These are phyloP conservation scores for Anarrhichthys ocellatus DNA, from an alignment of 2,113 vertebrate genomes.

Conservation along the genomic window DNA sequence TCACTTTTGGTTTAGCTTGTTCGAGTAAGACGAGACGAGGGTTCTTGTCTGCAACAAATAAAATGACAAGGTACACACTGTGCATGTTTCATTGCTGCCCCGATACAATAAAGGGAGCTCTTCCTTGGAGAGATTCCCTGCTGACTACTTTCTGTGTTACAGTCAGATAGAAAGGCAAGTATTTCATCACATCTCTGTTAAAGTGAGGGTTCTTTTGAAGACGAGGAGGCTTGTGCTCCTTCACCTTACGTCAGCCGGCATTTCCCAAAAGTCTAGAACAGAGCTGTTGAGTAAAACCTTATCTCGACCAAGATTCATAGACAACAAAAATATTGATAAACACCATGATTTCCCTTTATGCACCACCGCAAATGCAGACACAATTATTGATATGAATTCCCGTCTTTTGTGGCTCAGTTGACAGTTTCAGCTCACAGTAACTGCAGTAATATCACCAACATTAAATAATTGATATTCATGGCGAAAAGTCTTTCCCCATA, in stretches of 20 bases:
- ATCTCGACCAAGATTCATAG: background rate
- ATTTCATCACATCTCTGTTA: conserved; percentile 2
- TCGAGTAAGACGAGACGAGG: background rate
- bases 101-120: background rate
- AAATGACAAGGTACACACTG: background rate
- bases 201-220: background rate
- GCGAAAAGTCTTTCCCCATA: no score
- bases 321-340: background rate
- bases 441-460: no score
- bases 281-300: background rate
- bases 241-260: background rate
- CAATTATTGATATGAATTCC: background rate
- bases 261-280: background rate
- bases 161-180: background rate
- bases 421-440: background rate
- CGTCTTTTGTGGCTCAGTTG: background rate
- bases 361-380: background rate
- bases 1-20: conserved; percentile 8
- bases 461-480: background rate
- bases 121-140: background rate
- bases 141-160: background rate
- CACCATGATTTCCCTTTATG: background rate
- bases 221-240: background rate
- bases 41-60: background rate
- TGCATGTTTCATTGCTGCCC: background rate